Conservation (phyloP, 2,113 vertebrate genomes). For the Apteryx mantelli region DNA sequence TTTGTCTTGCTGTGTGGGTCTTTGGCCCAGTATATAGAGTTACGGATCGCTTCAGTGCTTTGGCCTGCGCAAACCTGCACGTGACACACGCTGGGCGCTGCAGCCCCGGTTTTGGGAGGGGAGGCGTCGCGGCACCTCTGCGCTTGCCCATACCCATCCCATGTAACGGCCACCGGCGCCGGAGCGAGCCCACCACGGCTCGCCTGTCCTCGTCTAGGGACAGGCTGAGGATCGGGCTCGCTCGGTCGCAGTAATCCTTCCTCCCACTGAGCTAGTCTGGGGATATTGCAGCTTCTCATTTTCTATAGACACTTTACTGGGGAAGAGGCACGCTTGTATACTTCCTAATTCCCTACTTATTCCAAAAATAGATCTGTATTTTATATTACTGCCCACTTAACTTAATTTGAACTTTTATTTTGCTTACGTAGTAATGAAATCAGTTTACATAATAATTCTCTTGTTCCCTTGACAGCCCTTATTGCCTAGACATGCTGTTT, state of each 20-base stretch:
- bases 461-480: constrained; percentile 47
- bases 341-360: not conserved
- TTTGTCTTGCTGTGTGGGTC: not conserved
- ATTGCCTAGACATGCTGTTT: constrained; percentile 50
- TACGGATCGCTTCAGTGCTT: not conserved
- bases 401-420: constrained; percentile 66
- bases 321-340: not conserved
- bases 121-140: not conserved
- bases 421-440: constrained; percentile 66
- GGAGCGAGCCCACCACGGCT: too few species aligned
- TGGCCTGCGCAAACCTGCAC: not conserved
- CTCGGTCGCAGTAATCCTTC: not conserved
- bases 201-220: not conserved
- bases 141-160: not conserved
- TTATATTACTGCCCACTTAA: constrained; percentile 33
- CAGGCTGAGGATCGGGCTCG: not conserved
- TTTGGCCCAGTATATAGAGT: not conserved
- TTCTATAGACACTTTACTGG: not conserved
- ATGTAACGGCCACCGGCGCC: not conserved
- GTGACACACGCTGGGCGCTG: accelerated
- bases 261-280: not conserved
- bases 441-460: constrained; percentile 65
- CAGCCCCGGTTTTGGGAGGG: not conserved
- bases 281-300: not conserved
- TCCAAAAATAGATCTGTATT: constrained; percentile 51